phyloP scores from a whole-genome alignment of 2,113 vertebrate species.

The Sinosuthora webbiana region DNA sequence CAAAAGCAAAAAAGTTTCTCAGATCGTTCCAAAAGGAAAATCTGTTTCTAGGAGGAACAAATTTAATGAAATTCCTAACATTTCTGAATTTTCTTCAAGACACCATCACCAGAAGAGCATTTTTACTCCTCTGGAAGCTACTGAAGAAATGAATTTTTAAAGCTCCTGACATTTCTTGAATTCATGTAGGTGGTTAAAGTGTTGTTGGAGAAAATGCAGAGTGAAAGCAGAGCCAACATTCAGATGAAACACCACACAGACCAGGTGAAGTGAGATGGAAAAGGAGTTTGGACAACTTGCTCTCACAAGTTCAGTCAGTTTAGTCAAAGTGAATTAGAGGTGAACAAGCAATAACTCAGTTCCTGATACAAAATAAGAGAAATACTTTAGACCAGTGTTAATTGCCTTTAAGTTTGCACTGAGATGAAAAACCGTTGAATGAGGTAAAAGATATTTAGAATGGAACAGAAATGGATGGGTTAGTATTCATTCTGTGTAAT shows the following conservation, averaged over 20 bases:
- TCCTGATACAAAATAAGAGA: not conserved
- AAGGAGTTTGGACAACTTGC: not conserved
- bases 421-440: not conserved
- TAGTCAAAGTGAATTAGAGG: not conserved
- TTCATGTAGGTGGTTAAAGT: not conserved
- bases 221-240: not conserved
- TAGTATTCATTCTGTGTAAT: not conserved
- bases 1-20: not conserved
- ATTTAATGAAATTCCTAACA: not conserved
- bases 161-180: not conserved
- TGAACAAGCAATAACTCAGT: not conserved
- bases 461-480: not conserved
- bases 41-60: not conserved
- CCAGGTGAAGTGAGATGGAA: not conserved
- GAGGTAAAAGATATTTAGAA: not conserved
- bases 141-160: not conserved
- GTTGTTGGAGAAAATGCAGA: not conserved
- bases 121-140: not conserved
- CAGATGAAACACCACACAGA: rapidly evolving
- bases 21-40: not conserved
- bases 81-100: not conserved
- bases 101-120: not conserved
- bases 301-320: not conserved
- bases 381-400: not conserved
- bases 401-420: not conserved